These are phyloP conservation scores for Latrodectus hesperus DNA, from an alignment of 2,888 invertebrate species.

Conservation along the genomic window DNA sequence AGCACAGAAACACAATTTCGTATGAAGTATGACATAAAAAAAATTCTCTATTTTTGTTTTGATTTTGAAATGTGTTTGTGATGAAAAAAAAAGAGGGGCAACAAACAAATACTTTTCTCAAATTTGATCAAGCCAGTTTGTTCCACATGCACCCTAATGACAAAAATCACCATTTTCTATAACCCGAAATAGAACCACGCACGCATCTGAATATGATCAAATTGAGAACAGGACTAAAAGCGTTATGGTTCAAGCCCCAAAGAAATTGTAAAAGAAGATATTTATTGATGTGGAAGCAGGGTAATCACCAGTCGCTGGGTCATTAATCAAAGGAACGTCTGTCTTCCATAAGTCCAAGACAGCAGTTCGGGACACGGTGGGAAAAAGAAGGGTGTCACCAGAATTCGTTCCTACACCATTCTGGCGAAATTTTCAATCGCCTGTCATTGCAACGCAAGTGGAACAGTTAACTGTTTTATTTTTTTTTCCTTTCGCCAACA, in stretches of 20 bases:
- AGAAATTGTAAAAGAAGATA: not conserved
- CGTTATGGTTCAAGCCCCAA: slow-evolving; percentile 3
- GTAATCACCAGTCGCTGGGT: not conserved
- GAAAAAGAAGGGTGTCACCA: not conserved
- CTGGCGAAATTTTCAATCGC: not conserved
- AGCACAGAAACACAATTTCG: too few relatives aligned
- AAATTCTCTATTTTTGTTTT: too few relatives aligned
- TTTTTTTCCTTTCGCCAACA: too few relatives aligned
- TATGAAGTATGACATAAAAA: too few relatives aligned
- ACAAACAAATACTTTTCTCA: not conserved
- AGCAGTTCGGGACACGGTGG: not conserved
- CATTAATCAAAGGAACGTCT: not conserved
- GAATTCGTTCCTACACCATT: not conserved
- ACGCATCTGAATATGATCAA: not conserved
- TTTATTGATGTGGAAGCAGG: slow-evolving; percentile 1
- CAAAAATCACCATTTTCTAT: too few relatives aligned
- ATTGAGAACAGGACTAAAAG: not conserved
- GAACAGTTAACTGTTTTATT: not conserved
- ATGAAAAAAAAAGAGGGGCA: not conserved
- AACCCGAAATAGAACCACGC: not conserved
- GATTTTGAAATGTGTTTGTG: not conserved
- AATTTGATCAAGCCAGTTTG: not conserved
- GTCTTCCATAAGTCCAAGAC: not conserved
- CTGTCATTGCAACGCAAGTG: slow-evolving; percentile 1
- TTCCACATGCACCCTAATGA: not conserved